A percentile compares a stretch with the other conserved stretches of the same genome.
Evolutionary conservation across 1,140 invertebrate species (phyloP).

Genomic region (Lasaia peninsularis): DNA sequence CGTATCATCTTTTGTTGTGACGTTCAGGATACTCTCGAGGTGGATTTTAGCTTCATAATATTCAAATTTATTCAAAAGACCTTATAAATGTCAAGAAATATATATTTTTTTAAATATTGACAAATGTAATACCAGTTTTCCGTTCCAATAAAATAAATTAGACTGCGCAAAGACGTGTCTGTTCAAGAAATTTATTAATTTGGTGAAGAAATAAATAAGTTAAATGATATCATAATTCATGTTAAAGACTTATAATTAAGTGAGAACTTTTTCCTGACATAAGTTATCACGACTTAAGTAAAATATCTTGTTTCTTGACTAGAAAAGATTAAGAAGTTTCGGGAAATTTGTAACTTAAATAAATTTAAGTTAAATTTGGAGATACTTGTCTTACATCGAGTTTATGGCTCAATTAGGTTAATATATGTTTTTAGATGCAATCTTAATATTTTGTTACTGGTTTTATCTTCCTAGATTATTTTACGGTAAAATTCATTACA

Average conservation of each 20-base stretch:
- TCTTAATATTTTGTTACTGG: not conserved
- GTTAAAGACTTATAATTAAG: slow-evolving; percentile 11
- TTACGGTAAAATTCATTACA: not conserved
- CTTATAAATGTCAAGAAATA: not conserved
- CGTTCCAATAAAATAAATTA: not conserved
- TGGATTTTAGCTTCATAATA: no score
- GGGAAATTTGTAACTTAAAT: slow-evolving; percentile 32
- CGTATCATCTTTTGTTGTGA: no score
- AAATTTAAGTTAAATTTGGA: slow-evolving; percentile 24
- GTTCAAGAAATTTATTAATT: not conserved
- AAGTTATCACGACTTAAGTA: slow-evolving; percentile 32
- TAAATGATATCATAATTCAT: not conserved
- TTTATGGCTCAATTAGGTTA: slow-evolving; percentile 22
- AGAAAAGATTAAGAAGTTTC: slow-evolving; percentile 38
- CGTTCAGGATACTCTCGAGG: no score
- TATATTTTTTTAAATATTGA: not conserved
- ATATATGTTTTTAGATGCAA: not conserved
- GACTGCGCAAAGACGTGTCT: not conserved
- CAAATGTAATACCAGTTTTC: not conserved
- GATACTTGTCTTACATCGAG: slow-evolving; percentile 25
- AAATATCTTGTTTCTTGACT: slow-evolving; percentile 36
- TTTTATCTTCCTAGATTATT: not conserved
- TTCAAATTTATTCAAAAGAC: no score
- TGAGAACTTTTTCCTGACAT: slow-evolving; percentile 27
- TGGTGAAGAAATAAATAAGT: not conserved